Evolutionary conservation across 92 coral and sea anemone species (phyloP), one percentile per base, ranked within the genome.

Genomic region (Plumapathes pennacea): DNA sequence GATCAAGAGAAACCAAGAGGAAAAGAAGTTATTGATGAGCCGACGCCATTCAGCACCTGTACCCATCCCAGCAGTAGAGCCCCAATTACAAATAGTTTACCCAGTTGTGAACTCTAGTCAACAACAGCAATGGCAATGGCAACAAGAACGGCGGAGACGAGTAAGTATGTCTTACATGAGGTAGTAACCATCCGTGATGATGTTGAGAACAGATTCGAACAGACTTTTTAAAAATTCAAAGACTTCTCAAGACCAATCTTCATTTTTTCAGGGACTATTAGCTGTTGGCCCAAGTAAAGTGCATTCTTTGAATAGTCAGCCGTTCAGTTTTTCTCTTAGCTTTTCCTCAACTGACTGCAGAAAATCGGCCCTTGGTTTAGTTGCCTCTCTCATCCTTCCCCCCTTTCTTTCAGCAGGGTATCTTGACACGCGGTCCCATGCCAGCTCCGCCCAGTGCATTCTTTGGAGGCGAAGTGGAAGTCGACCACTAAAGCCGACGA

Each of bases 401-500:
- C 17, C 13, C 11, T 3, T 34, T 25, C 29, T 22, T 37, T 40
- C 40, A 32, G 31, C 72, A 87, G 96, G 96, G 98, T 9, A 77
- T 92, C 18, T 74, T 89, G 60, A 78, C 98, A 46, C 74, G 98
- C 52, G 88, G 96, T 15, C 76, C 89, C 6, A 69, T 54, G 18
- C 64, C 67, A 19, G 73, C 95, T 19, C 96, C 98, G 1, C 75
- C 89, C 4, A 84, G 94, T 50, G 66, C 77, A 49, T 89, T 88
- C 29, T 89, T 88, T 72, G 98, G 98, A 38, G 98, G 98, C 31
- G 98, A 92, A 12, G 96, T 92, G 0, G 96, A 92, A 54, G 90
- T 90, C n/a, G 97, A 90, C 60, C 64, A 67, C 33, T 37, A 55
- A 55, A 39, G 57, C n/a, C n/a, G n/a, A n/a, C n/a, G n/a, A n/a